Conservation (phyloP, 1,140 invertebrate genomes). For the Drosophila lacertosa region DNA sequence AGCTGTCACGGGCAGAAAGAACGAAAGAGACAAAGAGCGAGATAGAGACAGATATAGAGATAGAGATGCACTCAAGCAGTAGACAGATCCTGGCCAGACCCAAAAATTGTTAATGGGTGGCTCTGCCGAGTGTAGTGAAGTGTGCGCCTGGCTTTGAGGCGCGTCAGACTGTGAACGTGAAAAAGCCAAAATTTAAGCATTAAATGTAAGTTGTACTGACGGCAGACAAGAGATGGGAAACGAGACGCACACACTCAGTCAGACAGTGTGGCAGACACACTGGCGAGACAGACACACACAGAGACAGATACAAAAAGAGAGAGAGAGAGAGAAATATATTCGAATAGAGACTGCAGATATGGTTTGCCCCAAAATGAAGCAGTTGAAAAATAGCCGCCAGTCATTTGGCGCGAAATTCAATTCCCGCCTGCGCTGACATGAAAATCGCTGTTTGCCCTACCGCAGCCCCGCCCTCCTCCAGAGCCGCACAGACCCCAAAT, state of each 20-base stretch:
- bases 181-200: conserved; percentile 76
- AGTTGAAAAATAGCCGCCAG: conserved; percentile 76
- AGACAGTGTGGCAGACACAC: conserved; percentile 23
- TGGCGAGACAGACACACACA: conserved; percentile 19
- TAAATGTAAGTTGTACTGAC: conserved; percentile 74
- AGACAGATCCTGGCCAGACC: conserved; percentile 66
- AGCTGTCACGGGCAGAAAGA: conserved; percentile 64
- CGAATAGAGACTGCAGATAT: conserved; percentile 48
- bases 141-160: conserved; percentile 58
- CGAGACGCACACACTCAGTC: conserved; percentile 13
- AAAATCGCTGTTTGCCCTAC: conserved; percentile 45
- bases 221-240: conserved; percentile 1
- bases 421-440: conserved; percentile 79
- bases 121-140: conserved; percentile 55
- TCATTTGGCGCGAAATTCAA: conserved; percentile 81
- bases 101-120: conserved; percentile 73
- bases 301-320: conserved; percentile 1
- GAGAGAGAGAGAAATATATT: conserved; percentile 29
- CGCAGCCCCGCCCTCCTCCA: not conserved
- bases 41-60: not conserved
- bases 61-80: conserved; percentile 34
- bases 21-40: conserved; percentile 1
- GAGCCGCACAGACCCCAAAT: not conserved
- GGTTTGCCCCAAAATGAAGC: conserved; percentile 64
- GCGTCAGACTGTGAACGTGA: conserved; percentile 78